These are phyloP conservation scores for Carollia perspicillata DNA, from an alignment of 2,113 vertebrate genomes.

Conservation along the genomic window DNA sequence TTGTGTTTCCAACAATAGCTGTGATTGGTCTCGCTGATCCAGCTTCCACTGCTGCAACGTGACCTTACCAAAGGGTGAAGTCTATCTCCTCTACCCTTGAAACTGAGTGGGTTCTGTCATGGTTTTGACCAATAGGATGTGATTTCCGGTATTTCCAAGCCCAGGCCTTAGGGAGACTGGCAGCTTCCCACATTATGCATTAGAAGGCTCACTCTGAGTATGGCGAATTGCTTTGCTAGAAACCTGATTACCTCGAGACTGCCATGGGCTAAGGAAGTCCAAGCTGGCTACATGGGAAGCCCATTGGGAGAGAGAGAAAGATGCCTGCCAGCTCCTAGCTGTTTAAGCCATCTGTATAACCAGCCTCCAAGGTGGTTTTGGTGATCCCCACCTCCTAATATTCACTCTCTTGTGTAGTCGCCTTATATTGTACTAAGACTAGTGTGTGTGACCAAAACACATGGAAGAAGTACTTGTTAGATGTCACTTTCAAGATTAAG, in stretches of 20 bases:
- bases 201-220: not conserved
- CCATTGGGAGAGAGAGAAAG: no score
- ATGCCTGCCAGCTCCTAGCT: not conserved
- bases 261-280: not conserved
- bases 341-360: not conserved
- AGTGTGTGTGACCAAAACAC: not conserved
- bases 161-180: not conserved
- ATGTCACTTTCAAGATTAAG: not conserved
- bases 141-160: not conserved
- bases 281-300: not conserved
- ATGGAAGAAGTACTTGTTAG: not conserved
- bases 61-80: not conserved
- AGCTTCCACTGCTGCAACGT: not conserved
- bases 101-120: not conserved
- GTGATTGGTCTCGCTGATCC: not conserved
- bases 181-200: not conserved
- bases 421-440: not conserved
- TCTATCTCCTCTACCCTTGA: not conserved
- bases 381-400: not conserved
- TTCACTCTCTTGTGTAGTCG: not conserved
- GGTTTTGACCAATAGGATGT: not conserved
- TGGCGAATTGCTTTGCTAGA: not conserved
- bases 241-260: not conserved
- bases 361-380: not conserved
- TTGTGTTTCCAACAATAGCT: not conserved